Conservation (phyloP, 2,113 vertebrate species). For the Nesospiza acunhae region DNA sequence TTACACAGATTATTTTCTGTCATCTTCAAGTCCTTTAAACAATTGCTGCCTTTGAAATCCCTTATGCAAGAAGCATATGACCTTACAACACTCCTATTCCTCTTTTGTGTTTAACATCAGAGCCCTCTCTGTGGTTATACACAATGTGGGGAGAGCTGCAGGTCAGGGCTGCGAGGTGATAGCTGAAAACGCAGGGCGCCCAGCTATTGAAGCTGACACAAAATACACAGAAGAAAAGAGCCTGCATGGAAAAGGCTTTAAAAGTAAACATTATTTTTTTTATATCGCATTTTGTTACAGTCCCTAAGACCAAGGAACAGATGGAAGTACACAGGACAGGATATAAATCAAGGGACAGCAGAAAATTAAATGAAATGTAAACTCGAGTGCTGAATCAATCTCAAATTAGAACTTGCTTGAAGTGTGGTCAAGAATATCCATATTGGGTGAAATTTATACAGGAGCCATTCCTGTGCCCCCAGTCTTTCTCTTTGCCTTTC, state of each 20-base stretch:
- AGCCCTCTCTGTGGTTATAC: slow-evolving; percentile 8
- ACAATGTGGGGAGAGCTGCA: slow-evolving; percentile 15
- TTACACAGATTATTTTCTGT: slow-evolving; percentile 49
- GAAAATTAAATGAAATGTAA: background rate
- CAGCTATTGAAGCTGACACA: slow-evolving; percentile 26
- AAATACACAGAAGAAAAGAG: slow-evolving; percentile 52
- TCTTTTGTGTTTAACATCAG: slow-evolving; percentile 50
- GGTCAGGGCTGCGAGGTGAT: background rate
- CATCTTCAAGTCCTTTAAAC: slow-evolving; percentile 49
- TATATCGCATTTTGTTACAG: background rate
- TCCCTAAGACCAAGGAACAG: background rate
- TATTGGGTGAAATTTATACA: background rate
- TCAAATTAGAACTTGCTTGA: background rate
- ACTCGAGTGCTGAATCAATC: background rate
- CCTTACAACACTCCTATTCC: slow-evolving; percentile 36
- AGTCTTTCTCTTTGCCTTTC: background rate
- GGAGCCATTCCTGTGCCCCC: background rate
- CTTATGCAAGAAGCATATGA: slow-evolving; percentile 36
- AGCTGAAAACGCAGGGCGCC: background rate
- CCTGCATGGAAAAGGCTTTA: background rate
- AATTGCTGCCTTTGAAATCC: slow-evolving; percentile 42
- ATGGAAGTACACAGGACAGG: background rate
- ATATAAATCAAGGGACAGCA: background rate
- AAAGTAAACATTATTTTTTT: slow-evolving; percentile 56
- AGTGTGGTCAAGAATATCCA: background rate